Evolutionary conservation across 2,797 vertebrate genomes (phyloP).

Genomic region (Manis crassicaudata): DNA sequence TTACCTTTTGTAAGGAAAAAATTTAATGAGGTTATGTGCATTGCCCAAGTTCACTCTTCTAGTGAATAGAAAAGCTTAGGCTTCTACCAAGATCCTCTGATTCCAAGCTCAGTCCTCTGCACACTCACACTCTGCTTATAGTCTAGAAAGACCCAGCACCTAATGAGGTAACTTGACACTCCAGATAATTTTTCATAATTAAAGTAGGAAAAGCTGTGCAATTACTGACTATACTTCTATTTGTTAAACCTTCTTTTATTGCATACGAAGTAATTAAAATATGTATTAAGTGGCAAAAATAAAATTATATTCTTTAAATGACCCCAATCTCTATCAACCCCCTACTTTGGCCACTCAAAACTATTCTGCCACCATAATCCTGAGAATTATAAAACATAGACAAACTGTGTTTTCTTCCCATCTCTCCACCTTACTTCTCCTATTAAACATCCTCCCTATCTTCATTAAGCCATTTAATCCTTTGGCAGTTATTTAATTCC

Average conservation of each 20-base stretch:
- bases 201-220: not conserved
- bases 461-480: too few species aligned
- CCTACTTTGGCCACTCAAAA: not conserved
- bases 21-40: not conserved
- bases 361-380: not conserved
- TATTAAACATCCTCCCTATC: not conserved
- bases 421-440: not conserved
- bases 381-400: not conserved
- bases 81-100: not conserved
- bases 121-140: not conserved
- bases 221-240: not conserved
- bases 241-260: not conserved
- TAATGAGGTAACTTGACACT: not conserved
- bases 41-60: not conserved
- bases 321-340: not conserved
- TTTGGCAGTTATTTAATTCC: not conserved
- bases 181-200: not conserved
- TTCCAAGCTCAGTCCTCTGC: not conserved
- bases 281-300: not conserved
- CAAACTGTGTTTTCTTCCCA: not conserved
- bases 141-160: not conserved
- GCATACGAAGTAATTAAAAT: not conserved
- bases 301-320: not conserved
- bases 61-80: not conserved
- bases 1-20: slow-evolving; percentile 9